Evolutionary conservation across 2,797 vertebrate species (phyloP).

Genomic region (Rhinella marina): DNA sequence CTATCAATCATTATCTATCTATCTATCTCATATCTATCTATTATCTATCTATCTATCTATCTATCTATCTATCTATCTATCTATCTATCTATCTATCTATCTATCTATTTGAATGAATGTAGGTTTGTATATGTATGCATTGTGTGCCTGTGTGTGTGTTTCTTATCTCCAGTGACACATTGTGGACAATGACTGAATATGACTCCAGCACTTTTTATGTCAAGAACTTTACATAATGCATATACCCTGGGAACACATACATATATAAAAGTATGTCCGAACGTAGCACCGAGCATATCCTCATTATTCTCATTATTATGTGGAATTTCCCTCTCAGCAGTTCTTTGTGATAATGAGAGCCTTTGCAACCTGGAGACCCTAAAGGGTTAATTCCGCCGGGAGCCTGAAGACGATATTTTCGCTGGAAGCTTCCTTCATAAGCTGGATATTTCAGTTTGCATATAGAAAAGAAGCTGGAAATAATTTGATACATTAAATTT

Average conservation of each 20-base stretch:
- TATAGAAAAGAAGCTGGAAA: neutral
- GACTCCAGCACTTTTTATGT: neutral
- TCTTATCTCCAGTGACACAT: neutral
- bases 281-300: neutral
- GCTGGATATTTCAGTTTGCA: neutral
- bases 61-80: too few species aligned
- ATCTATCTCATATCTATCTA: too few species aligned
- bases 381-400: neutral
- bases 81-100: too few species aligned
- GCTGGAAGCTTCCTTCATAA: neutral
- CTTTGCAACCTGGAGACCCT: neutral
- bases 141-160: too few species aligned
- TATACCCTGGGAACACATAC: neutral
- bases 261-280: neutral
- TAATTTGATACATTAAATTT: slow-evolving; percentile 38
- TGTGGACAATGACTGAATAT: neutral
- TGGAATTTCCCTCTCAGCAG: neutral
- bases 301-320: neutral
- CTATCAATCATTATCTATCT: too few species aligned
- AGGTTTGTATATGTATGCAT: too few species aligned
- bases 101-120: too few species aligned
- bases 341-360: neutral
- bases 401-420: neutral
- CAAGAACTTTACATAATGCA: neutral
- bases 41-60: too few species aligned